A percentile compares a stretch with the other conserved stretches of the same genome.
These are phyloP conservation scores for Zaprionus kolodkinae DNA, from an alignment of 1,140 invertebrate genomes.

Conservation along the genomic window DNA sequence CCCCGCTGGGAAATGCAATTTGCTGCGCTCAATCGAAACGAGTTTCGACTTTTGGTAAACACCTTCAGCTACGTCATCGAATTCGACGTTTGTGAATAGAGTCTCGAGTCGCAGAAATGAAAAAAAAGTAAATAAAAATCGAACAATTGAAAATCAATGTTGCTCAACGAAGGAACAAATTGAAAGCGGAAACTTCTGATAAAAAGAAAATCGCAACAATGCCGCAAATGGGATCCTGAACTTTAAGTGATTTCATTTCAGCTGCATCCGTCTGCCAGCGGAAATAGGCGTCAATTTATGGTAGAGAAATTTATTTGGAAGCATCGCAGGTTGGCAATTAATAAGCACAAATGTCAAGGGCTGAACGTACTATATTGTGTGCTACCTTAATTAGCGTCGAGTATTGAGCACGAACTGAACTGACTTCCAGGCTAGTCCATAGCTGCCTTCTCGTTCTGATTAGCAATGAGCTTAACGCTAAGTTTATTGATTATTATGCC, in stretches of 20 bases:
- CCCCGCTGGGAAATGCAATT: background rate
- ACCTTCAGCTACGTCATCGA: background rate
- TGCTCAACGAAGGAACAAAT: constrained; percentile 45
- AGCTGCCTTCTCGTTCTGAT: constrained; percentile 10
- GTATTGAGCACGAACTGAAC: background rate
- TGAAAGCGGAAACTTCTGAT: constrained; percentile 49
- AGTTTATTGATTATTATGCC: constrained; percentile 26
- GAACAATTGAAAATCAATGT: constrained; percentile 67
- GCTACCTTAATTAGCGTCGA: constrained; percentile 2
- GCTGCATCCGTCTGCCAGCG: constrained; percentile 13
- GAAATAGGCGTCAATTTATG: constrained; percentile 6
- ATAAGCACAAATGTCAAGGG: constrained; percentile 12
- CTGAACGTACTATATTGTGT: background rate
- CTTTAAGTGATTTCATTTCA: constrained; percentile 38
- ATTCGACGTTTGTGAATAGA: background rate
- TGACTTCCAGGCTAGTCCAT: background rate
- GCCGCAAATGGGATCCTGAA: constrained; percentile 32
- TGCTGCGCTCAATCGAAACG: background rate
- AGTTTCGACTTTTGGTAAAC: constrained; percentile 13
- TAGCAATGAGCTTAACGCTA: background rate
- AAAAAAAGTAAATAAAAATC: background rate
- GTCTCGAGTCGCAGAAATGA: background rate
- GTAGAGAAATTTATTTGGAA: background rate
- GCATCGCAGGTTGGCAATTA: background rate
- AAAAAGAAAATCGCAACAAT: constrained; percentile 26